Base-by-base conservation (phyloP, 1,140 invertebrate genomes). In the Latrodectus geometricus region DNA sequence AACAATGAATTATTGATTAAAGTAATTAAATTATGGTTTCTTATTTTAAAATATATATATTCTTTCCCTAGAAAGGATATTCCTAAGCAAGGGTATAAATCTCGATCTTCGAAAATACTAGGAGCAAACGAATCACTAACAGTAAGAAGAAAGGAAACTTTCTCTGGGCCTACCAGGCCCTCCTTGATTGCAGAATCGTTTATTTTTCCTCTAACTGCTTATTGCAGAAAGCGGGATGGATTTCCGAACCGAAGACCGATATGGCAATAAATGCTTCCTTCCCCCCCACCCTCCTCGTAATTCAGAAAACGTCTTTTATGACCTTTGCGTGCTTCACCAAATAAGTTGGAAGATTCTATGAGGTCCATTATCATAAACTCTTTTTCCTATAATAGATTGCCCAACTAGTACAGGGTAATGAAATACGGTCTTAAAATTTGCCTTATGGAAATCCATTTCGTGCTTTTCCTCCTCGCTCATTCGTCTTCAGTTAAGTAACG, bases 171-270 rank as follows among this genome's bases (percentile, higher is more conserved):
- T 35, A 35, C 35, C 35, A 35, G 35, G 35, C 2, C 35, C 35
- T 35, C 5, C 35, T 35, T 80, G 78, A 69, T 70, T 80, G 78
- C 66, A 20, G 68, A 50, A 61, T 52, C 77, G 50, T 80, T 80
- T 68, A 80, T 80, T 80, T 80, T n/a, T 70, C 68, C 23, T 17
- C 14, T 80, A 70, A 80, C 78, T 80, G 68, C 50, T 80, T 80
- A 70, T 70, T 23, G 78, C 74, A 23, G 49, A 20, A 48, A 14
- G 21, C 50, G 65, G 48, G 78, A 23, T 70, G 68, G 49, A 70
- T 54, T 70, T 73, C 48, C 70, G 12, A n/a, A 15, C n/a, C 8
- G 23, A 48, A 48, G 48, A 23, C 14, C 49, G 50, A 70, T 80
- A 69, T 52, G 78, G 78, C 68, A 80, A 80, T 80, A 80, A 80